Percentiles rank a stretch among this genome's conserved stretches.
Evolutionary conservation across 2,797 vertebrate genomes (phyloP).

Genomic region (Danio kyathit): DNA sequence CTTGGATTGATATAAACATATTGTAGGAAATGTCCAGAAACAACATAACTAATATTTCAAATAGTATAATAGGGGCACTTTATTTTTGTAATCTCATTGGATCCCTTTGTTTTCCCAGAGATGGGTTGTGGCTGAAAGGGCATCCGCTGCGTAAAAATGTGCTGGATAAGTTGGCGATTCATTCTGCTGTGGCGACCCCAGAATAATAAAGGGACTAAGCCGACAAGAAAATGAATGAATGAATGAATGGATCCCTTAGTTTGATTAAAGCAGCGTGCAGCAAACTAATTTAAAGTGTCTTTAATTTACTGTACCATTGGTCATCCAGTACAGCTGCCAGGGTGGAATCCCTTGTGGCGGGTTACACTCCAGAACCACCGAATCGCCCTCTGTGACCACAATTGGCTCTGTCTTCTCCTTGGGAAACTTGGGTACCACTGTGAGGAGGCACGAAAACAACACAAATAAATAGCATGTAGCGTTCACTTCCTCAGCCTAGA

Average conservation of each 20-base stretch:
- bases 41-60: too few relatives aligned
- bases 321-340: slow-evolving; percentile 94
- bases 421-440: slow-evolving; percentile 89
- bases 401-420: slow-evolving; percentile 85
- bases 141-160: too few relatives aligned
- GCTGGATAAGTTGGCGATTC: too few relatives aligned
- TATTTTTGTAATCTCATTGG: not conserved
- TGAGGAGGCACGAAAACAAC: not conserved
- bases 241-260: not conserved
- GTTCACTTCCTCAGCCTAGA: not conserved
- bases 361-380: slow-evolving; percentile 87
- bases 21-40: too few relatives aligned
- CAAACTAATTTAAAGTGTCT: not conserved
- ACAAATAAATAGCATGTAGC: not conserved
- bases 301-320: slow-evolving; percentile 82
- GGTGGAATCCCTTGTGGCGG: slow-evolving; percentile 89
- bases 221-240: too few relatives aligned
- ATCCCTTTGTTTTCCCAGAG: not conserved
- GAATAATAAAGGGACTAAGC: too few relatives aligned
- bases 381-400: slow-evolving; percentile 86
- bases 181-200: too few relatives aligned
- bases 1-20: too few relatives aligned
- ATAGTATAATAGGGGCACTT: too few relatives aligned
- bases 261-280: not conserved
- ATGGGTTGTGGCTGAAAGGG: too few relatives aligned